Evolutionary conservation across 2,888 invertebrate genomes (phyloP), one percentile per base, ranked within the genome.

Genomic region (Sceliomorpha sp.): DNA sequence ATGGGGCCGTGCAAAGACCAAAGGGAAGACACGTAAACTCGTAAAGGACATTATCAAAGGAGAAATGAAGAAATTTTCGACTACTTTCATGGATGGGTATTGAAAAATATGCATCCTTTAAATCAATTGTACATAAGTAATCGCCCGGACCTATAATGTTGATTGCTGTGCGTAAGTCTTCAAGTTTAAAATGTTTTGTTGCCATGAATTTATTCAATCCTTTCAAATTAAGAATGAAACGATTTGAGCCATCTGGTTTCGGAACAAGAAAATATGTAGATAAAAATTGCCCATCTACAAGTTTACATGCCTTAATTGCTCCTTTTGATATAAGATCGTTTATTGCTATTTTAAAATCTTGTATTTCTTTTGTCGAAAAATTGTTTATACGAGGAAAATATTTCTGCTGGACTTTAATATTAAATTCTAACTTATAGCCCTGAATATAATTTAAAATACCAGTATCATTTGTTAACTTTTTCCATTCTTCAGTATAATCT

Each of bases 1-100:
- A 67, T 4, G 42, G 66, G 26, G 31, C 69, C 3, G 67, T 40
- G 42, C 29, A 63, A 0, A 76, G 17, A 0, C 72, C 73, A 37
- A 75, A 74, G 0, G 74, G 72, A 1, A 77, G 31, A 29, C 73
- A 72, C 1, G 17, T 50, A 9, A 73, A 77, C 45, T 77, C 59
- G n/a, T 48, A 73, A 0, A 68, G 10, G 3, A 24, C 26, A 1
- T 39, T 59, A 1, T 55, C 1, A 34, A 73, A 76, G 14, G 7
- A 15, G 39, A 77, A 75, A 6, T 72, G 32, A 4, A 76, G 37
- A 10, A 42, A 76, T 60, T 72, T 79, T 37, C 70, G 56, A 27
- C 59, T 55, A 0, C 32, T 3, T 17, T 31, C 9, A 7, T 70
- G 50, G 1, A 76, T 51, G 0, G 53, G 47, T 4, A 75, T 37